Evolutionary conservation across 2,888 invertebrate species (phyloP), one percentile per base, ranked within the genome.

Genomic region (Acanthococcus lagerstroemiae): DNA sequence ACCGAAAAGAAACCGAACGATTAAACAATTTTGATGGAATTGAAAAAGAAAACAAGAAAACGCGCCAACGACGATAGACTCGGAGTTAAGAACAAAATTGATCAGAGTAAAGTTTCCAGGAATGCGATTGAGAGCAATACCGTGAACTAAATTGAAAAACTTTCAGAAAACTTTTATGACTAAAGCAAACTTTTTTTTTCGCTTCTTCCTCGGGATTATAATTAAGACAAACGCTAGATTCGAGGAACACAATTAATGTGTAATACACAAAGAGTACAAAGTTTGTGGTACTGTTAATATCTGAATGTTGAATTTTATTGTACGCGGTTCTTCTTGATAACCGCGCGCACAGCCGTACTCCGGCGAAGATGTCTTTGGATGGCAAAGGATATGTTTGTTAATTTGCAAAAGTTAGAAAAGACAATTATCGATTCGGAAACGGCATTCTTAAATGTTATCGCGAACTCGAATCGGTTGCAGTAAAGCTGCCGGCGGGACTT

Each of bases 131-230:
- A 61, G 50, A 61, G 50, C 48, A 61, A 61, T 50, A 48, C 61
- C 50, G 61, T 61, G 61, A 48, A 61, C 30, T 61, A 61, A 61
- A 61, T 61, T 61, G 52, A 61, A 61, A 61, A 61, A 61, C 61
- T 61, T 61, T 52, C 52, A 52, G 21, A 61, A 61, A 61, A 61
- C 30, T 61, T 61, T 61, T 61, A 52, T 61, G 50, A 61, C 61
- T 50, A 61, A 61, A 61, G 52, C 52, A 50, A 52, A 61, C 52
- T 61, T 61, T 52, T 27, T 61, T 50, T n/a, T 17, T 60, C 27
- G 17, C 24, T 21, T 27, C 30, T 17, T 50, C 27, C 48, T 19
- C 12, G 19, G 19, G 46, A 50, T 48, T 25, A 37, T 61, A 61
- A 61, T 61, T 60, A 60, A 60, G 60, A 60, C 60, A 12, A 60